Evolutionary conservation across 2,113 vertebrate species (phyloP).

Genomic region (Gadus chalcogrammus): DNA sequence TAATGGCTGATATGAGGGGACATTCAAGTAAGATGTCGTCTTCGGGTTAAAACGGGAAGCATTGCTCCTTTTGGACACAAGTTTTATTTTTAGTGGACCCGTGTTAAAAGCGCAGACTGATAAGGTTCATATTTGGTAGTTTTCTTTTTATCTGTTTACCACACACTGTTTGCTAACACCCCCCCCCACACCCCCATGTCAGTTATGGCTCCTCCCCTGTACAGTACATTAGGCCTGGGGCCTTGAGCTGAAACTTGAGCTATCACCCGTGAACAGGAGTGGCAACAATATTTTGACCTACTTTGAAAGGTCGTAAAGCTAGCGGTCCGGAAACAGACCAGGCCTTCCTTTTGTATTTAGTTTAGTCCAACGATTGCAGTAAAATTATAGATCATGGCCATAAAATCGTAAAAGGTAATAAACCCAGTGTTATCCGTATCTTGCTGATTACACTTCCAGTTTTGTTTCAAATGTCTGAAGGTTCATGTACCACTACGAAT

Average conservation of each 20-base stretch:
- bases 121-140: slow-evolving; percentile 16
- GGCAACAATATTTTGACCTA: not conserved
- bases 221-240: not conserved
- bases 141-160: slow-evolving; percentile 40
- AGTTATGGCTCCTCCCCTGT: not conserved
- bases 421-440: not conserved
- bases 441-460: not conserved
- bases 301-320: not conserved
- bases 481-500: no score
- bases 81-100: not conserved
- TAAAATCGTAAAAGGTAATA: not conserved
- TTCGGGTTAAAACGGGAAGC: no score
- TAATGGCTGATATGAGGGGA: no score
- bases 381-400: no score
- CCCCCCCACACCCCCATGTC: no score
- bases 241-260: slow-evolving; percentile 23
- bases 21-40: no score
- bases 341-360: not conserved
- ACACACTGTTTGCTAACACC: not conserved
- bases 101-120: slow-evolving; percentile 18
- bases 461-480: not conserved
- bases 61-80: not conserved
- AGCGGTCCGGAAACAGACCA: not conserved
- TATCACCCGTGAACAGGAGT: not conserved
- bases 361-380: not conserved